Percentiles rank a stretch among this genome's conserved stretches.
Conservation (phyloP, 2,113 vertebrate genomes). For the Cynopterus brachyotis region DNA sequence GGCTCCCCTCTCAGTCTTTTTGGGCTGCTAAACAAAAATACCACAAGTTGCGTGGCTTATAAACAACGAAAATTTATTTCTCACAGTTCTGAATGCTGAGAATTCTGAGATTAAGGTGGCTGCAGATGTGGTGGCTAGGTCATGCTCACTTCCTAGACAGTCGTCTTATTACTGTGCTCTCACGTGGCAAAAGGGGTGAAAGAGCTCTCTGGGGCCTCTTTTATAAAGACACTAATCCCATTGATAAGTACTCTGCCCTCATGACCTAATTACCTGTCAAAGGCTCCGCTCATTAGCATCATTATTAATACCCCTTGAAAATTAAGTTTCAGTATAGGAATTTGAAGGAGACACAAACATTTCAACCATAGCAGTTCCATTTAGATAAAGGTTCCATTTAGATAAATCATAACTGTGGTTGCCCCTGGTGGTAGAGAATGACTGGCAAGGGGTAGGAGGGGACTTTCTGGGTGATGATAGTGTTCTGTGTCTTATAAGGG, state of each 20-base stretch:
- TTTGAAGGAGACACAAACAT: not conserved
- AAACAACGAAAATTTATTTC: not conserved
- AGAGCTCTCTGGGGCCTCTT: not conserved
- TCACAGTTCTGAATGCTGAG: not conserved
- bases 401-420: not conserved
- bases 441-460: not conserved
- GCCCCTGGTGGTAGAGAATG: not conserved
- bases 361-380: not conserved
- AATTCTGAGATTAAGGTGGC: not conserved
- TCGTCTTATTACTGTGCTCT: not conserved
- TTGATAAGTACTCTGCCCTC: not conserved
- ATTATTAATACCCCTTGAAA: not conserved
- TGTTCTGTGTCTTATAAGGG: not conserved
- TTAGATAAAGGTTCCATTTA: not conserved
- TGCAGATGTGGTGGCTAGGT: not conserved
- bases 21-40: not conserved
- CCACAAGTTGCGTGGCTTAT: not conserved
- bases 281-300: not conserved
- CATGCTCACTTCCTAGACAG: not conserved
- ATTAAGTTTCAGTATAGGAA: not conserved
- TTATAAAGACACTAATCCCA: not conserved
- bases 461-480: not conserved
- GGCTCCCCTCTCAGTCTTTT: not conserved
- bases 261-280: not conserved
- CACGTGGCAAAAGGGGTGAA: not conserved